These are phyloP conservation scores for Crypturellus undulatus DNA, from an alignment of 2,113 vertebrate species.

Conservation along the genomic window DNA sequence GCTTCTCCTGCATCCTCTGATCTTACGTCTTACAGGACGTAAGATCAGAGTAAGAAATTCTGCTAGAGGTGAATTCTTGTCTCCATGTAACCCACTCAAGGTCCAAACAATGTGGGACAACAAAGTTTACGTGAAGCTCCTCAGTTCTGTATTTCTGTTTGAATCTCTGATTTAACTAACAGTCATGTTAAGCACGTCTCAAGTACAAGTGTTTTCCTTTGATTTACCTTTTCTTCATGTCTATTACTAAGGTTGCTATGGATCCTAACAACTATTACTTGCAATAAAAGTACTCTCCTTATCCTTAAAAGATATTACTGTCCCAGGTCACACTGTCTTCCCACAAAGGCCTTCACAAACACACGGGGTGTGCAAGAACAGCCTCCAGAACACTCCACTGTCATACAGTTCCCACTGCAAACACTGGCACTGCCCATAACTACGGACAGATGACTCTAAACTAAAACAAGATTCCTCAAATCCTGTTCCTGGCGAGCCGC, in stretches of 20 bases:
- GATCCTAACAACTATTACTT: neutral
- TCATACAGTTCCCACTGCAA: neutral
- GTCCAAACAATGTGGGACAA: neutral
- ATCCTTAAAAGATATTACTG: neutral
- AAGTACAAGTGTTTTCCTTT: neutral
- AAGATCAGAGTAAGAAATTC: neutral
- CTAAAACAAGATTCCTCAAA: neutral
- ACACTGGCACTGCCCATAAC: neutral
- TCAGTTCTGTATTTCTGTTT: neutral
- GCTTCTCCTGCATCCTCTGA: no score
- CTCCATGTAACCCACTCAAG: neutral
- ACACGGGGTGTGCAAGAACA: neutral
- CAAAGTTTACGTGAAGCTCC: neutral
- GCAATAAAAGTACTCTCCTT: neutral
- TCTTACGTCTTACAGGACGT: rapidly evolving
- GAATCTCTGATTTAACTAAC: slow-evolving; percentile 5
- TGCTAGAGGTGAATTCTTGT: neutral
- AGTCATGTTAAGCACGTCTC: neutral
- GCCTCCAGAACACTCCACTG: neutral
- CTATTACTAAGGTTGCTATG: neutral
- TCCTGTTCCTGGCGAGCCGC: neutral
- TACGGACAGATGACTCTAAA: neutral
- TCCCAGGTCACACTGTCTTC: neutral
- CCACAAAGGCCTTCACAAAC: neutral
- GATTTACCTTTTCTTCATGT: neutral